Percentiles rank a stretch among this genome's conserved stretches.
Evolutionary conservation across 1,140 invertebrate genomes (phyloP).

Genomic region (Paramacrobiotus metropolitanus): DNA sequence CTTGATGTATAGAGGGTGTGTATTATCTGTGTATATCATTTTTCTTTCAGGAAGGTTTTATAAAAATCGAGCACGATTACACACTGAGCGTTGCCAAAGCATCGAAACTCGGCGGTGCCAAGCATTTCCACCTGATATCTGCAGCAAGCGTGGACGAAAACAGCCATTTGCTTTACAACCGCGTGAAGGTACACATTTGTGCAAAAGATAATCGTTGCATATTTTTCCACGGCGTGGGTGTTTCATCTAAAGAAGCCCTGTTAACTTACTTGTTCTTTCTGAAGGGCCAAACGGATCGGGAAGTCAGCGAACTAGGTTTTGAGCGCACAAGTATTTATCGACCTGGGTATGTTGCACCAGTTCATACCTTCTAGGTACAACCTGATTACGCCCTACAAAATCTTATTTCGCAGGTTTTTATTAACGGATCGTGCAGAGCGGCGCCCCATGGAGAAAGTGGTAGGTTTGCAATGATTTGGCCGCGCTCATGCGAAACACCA

Average conservation of each 20-base stretch:
- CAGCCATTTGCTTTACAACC: conserved; percentile 20
- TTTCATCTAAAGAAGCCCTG: too few relatives aligned
- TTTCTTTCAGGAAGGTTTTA: conserved; percentile 25
- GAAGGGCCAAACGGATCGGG: neutral
- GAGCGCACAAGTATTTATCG: conserved; percentile 2
- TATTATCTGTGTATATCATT: neutral
- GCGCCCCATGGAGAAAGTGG: too few relatives aligned
- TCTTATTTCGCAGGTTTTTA: too few relatives aligned
- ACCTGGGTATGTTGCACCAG: neutral
- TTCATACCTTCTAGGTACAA: too few relatives aligned
- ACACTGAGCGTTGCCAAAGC: conserved; percentile 26
- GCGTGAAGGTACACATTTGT: conserved; percentile 20
- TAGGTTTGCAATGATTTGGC: too few relatives aligned
- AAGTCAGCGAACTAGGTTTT: neutral
- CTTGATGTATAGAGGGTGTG: neutral
- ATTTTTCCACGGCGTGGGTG: too few relatives aligned
- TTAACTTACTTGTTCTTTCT: neutral
- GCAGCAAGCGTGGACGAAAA: conserved; percentile 23
- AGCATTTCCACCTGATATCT: conserved; percentile 28
- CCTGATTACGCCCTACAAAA: too few relatives aligned
- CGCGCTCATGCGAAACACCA: too few relatives aligned
- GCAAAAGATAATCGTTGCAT: too few relatives aligned
- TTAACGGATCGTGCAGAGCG: too few relatives aligned
- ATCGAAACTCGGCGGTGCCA: conserved; percentile 25
- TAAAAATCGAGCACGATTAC: conserved; percentile 32